Evolutionary conservation across 2,888 invertebrate species (phyloP).

Genomic region (Raillietiella orientalis): DNA sequence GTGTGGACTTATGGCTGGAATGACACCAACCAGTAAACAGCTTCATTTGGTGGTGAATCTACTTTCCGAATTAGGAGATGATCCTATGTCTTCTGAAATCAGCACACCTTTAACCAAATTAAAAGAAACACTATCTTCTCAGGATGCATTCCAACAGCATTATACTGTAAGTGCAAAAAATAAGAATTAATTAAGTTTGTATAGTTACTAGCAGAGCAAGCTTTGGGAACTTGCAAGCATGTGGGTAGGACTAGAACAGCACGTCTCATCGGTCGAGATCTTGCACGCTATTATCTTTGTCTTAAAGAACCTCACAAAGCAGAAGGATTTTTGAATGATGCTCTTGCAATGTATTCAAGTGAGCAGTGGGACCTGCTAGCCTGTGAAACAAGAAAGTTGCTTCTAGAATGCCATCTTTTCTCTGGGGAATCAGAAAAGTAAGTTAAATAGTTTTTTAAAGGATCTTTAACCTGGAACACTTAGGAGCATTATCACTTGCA

Average conservation of each 20-base stretch:
- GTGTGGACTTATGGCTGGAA: slow-evolving; percentile 35
- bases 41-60: slow-evolving; percentile 62
- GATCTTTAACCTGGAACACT: too few relatives aligned
- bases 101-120: slow-evolving; percentile 40
- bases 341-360: slow-evolving; percentile 47
- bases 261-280: slow-evolving; percentile 41
- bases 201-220: slow-evolving; percentile 58
- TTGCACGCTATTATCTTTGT: slow-evolving; percentile 65
- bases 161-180: slow-evolving; percentile 25
- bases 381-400: slow-evolving; percentile 10
- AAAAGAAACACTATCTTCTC: slow-evolving; percentile 63
- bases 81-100: slow-evolving; percentile 8
- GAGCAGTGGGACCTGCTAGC: slow-evolving; percentile 62
- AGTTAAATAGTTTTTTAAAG: too few relatives aligned
- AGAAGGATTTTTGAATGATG: slow-evolving; percentile 54
- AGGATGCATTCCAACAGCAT: slow-evolving; percentile 54
- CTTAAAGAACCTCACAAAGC: slow-evolving; percentile 59
- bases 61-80: slow-evolving; percentile 61
- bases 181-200: slow-evolving; percentile 6
- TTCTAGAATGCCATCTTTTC: too few relatives aligned
- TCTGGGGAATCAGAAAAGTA: too few relatives aligned
- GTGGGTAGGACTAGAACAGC: slow-evolving; percentile 54
- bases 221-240: slow-evolving; percentile 87
- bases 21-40: slow-evolving; percentile 45
- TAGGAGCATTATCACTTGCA: too few relatives aligned